Evolutionary conservation across 2,888 invertebrate genomes (phyloP).

Genomic region (Neoascia interrupta): DNA sequence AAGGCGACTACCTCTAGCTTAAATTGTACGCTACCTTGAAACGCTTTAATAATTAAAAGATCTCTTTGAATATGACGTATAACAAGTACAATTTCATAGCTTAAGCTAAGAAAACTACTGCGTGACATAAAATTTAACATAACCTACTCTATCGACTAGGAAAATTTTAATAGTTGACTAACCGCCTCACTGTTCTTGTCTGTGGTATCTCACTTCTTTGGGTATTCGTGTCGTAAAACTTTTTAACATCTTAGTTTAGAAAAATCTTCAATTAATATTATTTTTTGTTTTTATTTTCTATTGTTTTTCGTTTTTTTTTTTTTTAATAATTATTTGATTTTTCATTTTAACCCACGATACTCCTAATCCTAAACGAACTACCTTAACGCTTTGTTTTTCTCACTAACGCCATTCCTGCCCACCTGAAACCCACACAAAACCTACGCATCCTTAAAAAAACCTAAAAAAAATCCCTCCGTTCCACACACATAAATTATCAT

Average conservation of each 20-base stretch:
- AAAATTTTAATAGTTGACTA: slow-evolving; percentile 13
- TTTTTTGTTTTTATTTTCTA: slow-evolving; percentile 72
- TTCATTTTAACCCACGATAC: slow-evolving; percentile 72
- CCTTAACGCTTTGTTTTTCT: slow-evolving; percentile 69
- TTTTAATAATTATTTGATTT: slow-evolving; percentile 73
- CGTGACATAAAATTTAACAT: no score
- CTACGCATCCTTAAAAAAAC: slow-evolving; percentile 34
- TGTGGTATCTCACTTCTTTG: slow-evolving; percentile 38
- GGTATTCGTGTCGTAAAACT: slow-evolving; percentile 36
- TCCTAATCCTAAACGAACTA: slow-evolving; percentile 70
- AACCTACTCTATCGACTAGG: slow-evolving; percentile 10
- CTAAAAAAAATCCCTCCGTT: slow-evolving; percentile 60
- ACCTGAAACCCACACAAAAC: slow-evolving; percentile 13
- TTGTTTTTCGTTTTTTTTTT: slow-evolving; percentile 72
- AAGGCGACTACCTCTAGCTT: no score
- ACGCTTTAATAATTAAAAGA: no score
- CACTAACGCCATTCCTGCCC: slow-evolving; percentile 71
- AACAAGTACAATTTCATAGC: no score
- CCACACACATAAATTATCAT: slow-evolving; percentile 70
- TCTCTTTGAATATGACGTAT: no score
- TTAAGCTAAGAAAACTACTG: no score
- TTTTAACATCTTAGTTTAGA: slow-evolving; percentile 19
- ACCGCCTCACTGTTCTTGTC: slow-evolving; percentile 17
- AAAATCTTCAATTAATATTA: slow-evolving; percentile 64
- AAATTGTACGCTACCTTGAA: no score